Base-by-base conservation (phyloP, 2,888 invertebrate genomes). In the Sinopyrophorus schimmeli region DNA sequence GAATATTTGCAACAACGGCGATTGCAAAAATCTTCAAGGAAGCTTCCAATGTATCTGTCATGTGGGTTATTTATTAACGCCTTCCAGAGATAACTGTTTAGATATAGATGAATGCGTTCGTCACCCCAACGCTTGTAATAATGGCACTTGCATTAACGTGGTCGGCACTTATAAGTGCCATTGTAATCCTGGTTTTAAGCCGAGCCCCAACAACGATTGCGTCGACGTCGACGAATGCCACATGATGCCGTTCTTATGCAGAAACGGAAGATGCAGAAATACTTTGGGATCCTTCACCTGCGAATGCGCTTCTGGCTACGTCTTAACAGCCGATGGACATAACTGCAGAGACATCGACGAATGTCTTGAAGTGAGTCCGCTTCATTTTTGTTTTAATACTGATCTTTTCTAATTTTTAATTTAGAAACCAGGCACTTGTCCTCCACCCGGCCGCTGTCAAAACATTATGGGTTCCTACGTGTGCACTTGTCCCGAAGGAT, bases 171-270 rank as follows among this genome's bases (percentile, higher is more conserved):
- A 86, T 74, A 78, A 80, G 57, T 89, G 89, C 64, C 83, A 83
- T 63, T 89, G 89, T 64, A 83, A 86, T 60, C 77, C 79, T 1
- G 88, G 89, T 0, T 89, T 88, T 74, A 87, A 87, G 65, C 77
- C 88, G 0, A 86, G 87, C 35, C 80, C 83, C 4, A 87, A 85
- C 60, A 86, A 86, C 61, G 89, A 90, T 65, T 91, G 91, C 64
- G 81, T 86, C 30, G 87, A 88, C 69, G 79, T 90, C 47, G 89
- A 92, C 72, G 92, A 92, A 72, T 92, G 92, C 62, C 82, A 87
- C 59, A 84, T 86, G 66, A 87, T 87, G 77, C 87, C 89, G 32
- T 87, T 87, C 73, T 81, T 91, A 44, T 94, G 94, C 68, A 82
- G 91, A 59, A 92, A 92, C 66, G 90, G 91, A 1, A 78, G 88